Base-by-base conservation (phyloP, 1,140 invertebrate species). In the Schmidtea mediterranea region DNA sequence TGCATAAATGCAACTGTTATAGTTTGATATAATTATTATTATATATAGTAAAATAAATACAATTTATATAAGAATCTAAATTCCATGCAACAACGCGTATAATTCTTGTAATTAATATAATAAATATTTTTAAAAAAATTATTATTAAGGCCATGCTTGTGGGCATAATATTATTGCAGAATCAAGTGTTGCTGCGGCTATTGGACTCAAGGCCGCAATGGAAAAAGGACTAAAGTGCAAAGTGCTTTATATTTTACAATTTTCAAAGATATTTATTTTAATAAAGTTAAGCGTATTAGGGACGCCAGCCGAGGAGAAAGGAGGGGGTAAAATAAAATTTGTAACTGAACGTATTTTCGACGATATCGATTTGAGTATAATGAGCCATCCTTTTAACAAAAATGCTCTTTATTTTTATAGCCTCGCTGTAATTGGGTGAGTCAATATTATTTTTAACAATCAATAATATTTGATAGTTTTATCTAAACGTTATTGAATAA, bases 101-200 rank as follows among this genome's bases (percentile, higher is more conserved):
- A n/a, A n/a, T n/a, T n/a, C n/a, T n/a, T n/a, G n/a, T n/a, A n/a
- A n/a, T n/a, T n/a, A n/a, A n/a, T n/a, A n/a, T n/a, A n/a, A n/a
- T n/a, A n/a, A n/a, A n/a, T n/a, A n/a, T n/a, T n/a, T n/a, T n/a
- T n/a, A n/a, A n/a, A n/a, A n/a, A n/a, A n/a, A n/a, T n/a, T n/a
- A n/a, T n/a, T n/a, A n/a, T n/a, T n/a, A n/a, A 6, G 66, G 65
- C n/a, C 65, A 68, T 55, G 65, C 62, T 0, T 67, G 65, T 55
- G 65, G 64, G 3, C 63, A 68, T 43, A 68, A 68, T 52, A 52
- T 68, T n/a, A 67, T 67, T 18, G 62, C 65, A 1, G 63, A 65
- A 50, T 54, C 60, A 12, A 63, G 63, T 1, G 49, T 65, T 9
- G 63, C 59, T 1, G 56, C 60, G 18, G 58, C 55, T 6, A 45